phyloP scores from a whole-genome alignment of 1,140 invertebrate genomes.

The Daktulosphaira vitifoliae region DNA sequence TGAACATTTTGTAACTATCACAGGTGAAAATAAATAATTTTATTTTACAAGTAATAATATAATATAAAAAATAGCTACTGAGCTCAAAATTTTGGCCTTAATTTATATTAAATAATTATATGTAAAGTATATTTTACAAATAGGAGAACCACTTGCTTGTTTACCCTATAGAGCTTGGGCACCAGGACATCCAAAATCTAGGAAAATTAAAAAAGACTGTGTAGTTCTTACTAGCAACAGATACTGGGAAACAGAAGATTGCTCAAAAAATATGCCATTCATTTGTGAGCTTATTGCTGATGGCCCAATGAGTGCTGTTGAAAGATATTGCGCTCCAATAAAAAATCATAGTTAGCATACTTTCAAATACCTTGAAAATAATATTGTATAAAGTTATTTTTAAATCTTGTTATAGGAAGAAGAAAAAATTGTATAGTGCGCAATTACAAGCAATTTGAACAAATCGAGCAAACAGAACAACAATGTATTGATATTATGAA shows the following conservation, averaged over 20 bases:
- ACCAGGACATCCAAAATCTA: constrained; percentile 49
- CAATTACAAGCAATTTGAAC: constrained; percentile 17
- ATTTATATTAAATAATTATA: constrained; percentile 11
- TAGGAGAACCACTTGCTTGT: constrained; percentile 50
- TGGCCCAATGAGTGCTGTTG: constrained; percentile 3
- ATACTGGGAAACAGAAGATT: constrained; percentile 51
- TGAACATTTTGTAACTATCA: constrained; percentile 42
- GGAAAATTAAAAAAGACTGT: constrained; percentile 47
- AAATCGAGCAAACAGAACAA: constrained; percentile 5
- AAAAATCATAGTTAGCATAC: constrained; percentile 11
- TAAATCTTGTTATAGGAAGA: background rate
- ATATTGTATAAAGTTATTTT: background rate
- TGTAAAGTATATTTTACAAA: background rate
- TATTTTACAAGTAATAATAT: constrained; percentile 31
- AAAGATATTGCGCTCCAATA: constrained; percentile 21
- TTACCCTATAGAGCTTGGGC: constrained; percentile 56
- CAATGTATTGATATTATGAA: background rate
- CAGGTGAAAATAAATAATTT: constrained; percentile 42
- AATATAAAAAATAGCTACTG: background rate
- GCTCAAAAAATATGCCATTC: constrained; percentile 46
- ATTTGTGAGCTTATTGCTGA: constrained; percentile 50
- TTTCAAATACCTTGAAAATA: no score
- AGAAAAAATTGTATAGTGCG: constrained; percentile 28
- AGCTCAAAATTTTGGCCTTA: constrained; percentile 3
- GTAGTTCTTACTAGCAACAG: constrained; percentile 47